These are phyloP conservation scores for Porites divaricata DNA, from an alignment of 92 coral and sea anemone genomes.

Conservation along the genomic window DNA sequence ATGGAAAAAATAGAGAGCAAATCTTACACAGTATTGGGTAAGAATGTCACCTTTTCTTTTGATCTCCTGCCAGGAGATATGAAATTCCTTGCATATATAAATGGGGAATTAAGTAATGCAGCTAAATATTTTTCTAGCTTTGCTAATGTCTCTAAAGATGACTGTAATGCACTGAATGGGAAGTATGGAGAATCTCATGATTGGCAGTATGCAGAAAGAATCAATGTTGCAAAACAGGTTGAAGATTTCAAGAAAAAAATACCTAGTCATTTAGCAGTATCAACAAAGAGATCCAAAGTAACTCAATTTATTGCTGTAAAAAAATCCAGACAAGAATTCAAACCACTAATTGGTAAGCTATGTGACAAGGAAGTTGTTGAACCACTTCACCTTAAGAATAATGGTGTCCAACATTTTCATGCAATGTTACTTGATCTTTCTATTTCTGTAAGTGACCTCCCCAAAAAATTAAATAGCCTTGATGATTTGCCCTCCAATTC, in stretches of 20 bases:
- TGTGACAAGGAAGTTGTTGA: no score
- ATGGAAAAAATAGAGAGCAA: conserved; percentile 43
- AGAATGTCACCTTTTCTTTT: conserved; percentile 51
- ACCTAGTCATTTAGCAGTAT: conserved; percentile 4
- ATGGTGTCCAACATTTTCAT: no score
- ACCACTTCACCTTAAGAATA: no score
- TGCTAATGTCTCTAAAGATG: conserved; percentile 52
- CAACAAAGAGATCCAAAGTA: conserved; percentile 26
- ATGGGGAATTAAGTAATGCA: conserved; percentile 56
- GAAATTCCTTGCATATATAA: conserved; percentile 57
- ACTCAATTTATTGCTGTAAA: conserved; percentile 46
- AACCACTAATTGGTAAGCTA: background rate
- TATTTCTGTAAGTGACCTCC: no score
- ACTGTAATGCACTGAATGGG: conserved; percentile 26
- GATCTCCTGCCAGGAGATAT: conserved; percentile 67
- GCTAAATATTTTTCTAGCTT: conserved; percentile 59
- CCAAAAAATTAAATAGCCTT: no score
- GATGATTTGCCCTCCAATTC: no score
- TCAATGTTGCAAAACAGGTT: conserved; percentile 1
- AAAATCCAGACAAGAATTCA: conserved; percentile 66
- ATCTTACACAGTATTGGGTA: conserved; percentile 33
- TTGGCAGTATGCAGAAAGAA: conserved; percentile 13
- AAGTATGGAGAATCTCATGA: conserved; percentile 42
- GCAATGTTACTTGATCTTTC: no score
- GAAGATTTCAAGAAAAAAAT: conserved; percentile 2